A percentile compares a stretch with the other conserved stretches of the same genome.
phyloP scores from a whole-genome alignment of 2,797 vertebrate genomes.

The Psittacula derbiana region DNA sequence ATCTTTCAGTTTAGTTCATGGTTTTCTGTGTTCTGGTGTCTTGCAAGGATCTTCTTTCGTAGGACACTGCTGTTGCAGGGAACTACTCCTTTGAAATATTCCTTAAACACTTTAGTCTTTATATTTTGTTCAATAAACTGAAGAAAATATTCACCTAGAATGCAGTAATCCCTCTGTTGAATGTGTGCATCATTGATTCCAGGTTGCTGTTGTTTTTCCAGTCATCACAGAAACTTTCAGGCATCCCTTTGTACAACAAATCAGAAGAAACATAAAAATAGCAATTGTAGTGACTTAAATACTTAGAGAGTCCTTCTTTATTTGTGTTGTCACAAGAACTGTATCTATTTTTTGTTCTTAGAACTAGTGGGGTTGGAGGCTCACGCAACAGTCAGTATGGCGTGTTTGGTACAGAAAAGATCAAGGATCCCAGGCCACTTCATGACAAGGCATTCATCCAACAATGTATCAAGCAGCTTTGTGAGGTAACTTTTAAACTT shows the following conservation, averaged over 20 bases:
- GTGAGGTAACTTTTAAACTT: slow-evolving; percentile 80
- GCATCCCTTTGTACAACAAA: background rate
- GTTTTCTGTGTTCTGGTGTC: background rate
- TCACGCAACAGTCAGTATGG: slow-evolving; percentile 87
- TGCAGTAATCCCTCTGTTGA: background rate
- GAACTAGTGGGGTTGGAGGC: slow-evolving; percentile 80
- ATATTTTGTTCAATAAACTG: background rate
- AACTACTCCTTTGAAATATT: background rate
- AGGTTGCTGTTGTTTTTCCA: background rate
- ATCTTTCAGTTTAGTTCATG: background rate
- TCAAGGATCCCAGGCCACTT: slow-evolving; percentile 92
- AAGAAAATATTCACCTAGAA: background rate
- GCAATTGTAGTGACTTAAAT: background rate
- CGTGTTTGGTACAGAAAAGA: slow-evolving; percentile 90
- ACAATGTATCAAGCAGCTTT: slow-evolving; percentile 92
- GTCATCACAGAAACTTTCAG: background rate
- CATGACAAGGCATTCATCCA: slow-evolving; percentile 94
- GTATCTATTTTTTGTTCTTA: slow-evolving; percentile 43
- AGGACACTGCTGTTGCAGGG: background rate
- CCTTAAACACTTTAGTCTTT: background rate
- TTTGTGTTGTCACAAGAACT: background rate
- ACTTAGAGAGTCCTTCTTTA: background rate
- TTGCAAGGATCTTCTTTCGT: background rate
- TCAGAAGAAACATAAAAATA: background rate
- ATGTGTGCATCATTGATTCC: background rate